Evolutionary conservation across 2,113 vertebrate species (phyloP).

Genomic region (Anthoscopus minutus): DNA sequence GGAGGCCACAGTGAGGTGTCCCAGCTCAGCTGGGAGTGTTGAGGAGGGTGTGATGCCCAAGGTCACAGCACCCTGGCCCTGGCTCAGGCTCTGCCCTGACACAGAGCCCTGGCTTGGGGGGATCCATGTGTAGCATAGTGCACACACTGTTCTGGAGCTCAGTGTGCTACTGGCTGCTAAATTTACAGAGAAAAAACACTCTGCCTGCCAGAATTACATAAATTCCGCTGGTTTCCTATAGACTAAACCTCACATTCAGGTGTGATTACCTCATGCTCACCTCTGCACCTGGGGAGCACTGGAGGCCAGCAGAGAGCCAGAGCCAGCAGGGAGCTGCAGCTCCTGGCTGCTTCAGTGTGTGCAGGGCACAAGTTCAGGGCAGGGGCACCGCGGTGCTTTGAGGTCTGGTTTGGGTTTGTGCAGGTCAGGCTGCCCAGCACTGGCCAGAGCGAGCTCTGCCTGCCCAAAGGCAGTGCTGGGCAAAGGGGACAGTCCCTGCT

Average conservation of each 20-base stretch:
- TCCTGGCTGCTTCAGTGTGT: not conserved
- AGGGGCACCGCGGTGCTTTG: not conserved
- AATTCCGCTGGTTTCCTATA: slow-evolving; percentile 49
- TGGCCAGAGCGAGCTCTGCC: not conserved
- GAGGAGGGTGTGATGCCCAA: not conserved
- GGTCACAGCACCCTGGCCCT: not conserved
- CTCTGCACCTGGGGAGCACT: slow-evolving; percentile 62
- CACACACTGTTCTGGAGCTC: not conserved
- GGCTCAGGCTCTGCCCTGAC: not conserved
- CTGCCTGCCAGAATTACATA: slow-evolving; percentile 46
- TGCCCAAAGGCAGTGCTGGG: not conserved
- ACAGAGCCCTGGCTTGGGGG: not conserved
- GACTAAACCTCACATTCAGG: slow-evolving; percentile 55
- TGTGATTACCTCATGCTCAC: slow-evolving; percentile 62
- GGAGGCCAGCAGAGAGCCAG: not conserved
- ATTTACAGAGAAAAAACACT: not conserved
- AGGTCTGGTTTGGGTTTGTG: accelerated
- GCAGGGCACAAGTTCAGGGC: not conserved
- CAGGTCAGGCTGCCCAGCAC: not conserved
- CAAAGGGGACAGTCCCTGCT: accelerated
- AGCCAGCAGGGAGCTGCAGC: not conserved
- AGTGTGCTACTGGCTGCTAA: not conserved
- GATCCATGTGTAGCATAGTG: not conserved
- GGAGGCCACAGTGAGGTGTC: not conserved
- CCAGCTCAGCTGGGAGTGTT: not conserved